Conservation (phyloP, 2,888 invertebrate species). For the Torymus aiolomorphi region DNA sequence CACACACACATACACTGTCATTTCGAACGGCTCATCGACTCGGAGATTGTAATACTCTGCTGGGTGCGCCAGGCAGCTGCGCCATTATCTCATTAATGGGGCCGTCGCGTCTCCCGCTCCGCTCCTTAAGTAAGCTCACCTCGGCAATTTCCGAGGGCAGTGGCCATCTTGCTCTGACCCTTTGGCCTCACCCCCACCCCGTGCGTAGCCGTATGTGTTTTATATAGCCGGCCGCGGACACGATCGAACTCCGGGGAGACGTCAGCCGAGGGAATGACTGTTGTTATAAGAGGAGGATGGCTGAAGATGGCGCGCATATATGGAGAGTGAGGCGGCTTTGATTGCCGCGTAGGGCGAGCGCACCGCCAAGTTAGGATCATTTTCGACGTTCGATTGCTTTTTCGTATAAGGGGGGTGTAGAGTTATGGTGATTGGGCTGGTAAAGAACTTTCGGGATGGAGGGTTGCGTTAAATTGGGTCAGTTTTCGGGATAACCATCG, state of each 20-base stretch:
- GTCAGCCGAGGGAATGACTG: neutral
- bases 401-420: no score
- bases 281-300: no score
- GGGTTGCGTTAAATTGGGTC: neutral
- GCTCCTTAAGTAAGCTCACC: slow-evolving; percentile 72
- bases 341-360: no score
- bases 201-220: no score
- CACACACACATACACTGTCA: slow-evolving; percentile 62
- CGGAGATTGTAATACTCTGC: slow-evolving; percentile 63
- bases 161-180: slow-evolving; percentile 69
- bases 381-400: no score
- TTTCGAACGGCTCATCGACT: slow-evolving; percentile 73
- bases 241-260: slow-evolving; percentile 29
- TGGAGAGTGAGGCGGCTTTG: no score
- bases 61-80: neutral
- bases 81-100: slow-evolving; percentile 74
- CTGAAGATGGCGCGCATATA: no score
- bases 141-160: slow-evolving; percentile 72
- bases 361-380: no score
- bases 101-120: neutral
- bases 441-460: no score
- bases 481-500: no score
- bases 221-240: neutral
- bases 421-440: no score
- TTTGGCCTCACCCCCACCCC: no score